These are phyloP conservation scores for Sphenopsis melanotis DNA, from an alignment of 2,797 vertebrate species.

Conservation along the genomic window DNA sequence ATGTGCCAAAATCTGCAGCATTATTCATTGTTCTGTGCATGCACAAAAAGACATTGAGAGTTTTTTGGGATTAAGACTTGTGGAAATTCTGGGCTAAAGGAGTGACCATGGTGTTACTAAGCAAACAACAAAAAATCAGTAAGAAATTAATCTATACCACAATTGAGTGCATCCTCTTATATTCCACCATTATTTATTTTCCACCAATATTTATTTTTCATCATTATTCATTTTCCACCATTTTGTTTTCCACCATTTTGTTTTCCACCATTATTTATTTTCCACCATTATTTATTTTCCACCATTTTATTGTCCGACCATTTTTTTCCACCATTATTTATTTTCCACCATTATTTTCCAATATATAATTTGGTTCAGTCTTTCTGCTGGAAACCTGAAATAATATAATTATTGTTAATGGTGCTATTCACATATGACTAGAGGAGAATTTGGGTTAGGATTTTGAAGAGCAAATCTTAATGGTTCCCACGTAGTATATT, in stretches of 20 bases:
- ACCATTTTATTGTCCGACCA: neutral
- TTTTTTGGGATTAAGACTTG: neutral
- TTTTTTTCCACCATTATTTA: neutral
- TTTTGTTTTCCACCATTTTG: neutral
- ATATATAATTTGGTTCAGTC: neutral
- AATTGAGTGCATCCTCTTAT: neutral
- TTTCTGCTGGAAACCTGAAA: neutral
- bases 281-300: neutral
- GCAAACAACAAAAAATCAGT: neutral
- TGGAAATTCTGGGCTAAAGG: neutral
- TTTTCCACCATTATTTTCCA: neutral
- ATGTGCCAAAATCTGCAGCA: neutral
- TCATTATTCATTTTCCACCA: neutral
- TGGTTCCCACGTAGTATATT: neutral
- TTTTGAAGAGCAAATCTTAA: slow-evolving; percentile 15
- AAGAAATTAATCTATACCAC: neutral
- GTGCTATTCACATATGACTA: neutral
- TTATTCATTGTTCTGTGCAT: neutral
- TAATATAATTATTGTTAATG: neutral
- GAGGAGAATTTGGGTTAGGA: slow-evolving; percentile 8
- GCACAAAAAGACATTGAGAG: neutral
- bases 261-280: neutral
- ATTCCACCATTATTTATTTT: neutral
- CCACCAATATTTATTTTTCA: too few species aligned
- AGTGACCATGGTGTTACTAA: accelerated